Conservation (phyloP, 2,888 invertebrate genomes). For the Diplolepis rosae region DNA sequence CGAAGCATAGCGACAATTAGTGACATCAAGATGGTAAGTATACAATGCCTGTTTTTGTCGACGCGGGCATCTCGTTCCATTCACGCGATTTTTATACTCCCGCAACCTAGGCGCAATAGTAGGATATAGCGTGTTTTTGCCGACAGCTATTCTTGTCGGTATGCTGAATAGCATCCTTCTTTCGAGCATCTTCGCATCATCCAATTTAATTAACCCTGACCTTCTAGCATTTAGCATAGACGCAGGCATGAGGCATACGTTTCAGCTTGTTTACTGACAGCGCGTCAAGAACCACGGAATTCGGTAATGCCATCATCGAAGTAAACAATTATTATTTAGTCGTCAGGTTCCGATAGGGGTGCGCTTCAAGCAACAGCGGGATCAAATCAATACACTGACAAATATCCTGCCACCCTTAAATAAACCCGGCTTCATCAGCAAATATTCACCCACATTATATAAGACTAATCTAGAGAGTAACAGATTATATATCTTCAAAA, state of each 20-base stretch:
- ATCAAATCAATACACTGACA: conserved; percentile 26
- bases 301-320: conserved; percentile 33
- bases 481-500: neutral
- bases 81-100: conserved; percentile 48
- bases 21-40: conserved; percentile 99
- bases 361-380: conserved; percentile 1
- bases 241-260: conserved; percentile 69
- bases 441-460: neutral
- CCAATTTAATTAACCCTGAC: conserved; percentile 50
- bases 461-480: neutral
- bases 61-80: conserved; percentile 41
- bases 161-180: conserved; percentile 41
- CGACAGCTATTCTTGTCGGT: conserved; percentile 36
- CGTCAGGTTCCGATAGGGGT: conserved; percentile 17
- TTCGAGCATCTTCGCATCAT: conserved; percentile 49
- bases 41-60: conserved; percentile 54
- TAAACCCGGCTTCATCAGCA: neutral
- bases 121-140: conserved; percentile 54
- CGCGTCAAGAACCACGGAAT: conserved; percentile 30
- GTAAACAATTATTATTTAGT: conserved; percentile 21
- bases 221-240: conserved; percentile 67
- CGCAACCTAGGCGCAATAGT: conserved; percentile 64
- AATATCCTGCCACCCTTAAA: neutral
- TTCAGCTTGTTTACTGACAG: conserved; percentile 57
- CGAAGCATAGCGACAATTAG: conserved; percentile 98